A percentile compares a stretch with the other conserved stretches of the same genome.
phyloP scores from a whole-genome alignment of 2,888 invertebrate genomes.

The Drosophila nr. fundita region DNA sequence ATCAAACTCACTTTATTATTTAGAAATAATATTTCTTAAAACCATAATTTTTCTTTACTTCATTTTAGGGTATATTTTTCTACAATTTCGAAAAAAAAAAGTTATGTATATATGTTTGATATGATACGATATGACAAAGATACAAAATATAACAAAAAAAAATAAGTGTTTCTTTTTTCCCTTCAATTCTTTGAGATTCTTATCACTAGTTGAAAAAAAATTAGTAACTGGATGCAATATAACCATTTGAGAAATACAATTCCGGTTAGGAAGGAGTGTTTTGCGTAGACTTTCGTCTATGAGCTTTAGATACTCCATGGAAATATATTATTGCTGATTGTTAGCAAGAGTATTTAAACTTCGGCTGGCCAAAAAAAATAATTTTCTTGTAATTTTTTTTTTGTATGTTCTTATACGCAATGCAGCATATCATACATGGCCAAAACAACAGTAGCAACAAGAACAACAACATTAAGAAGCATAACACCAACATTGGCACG shows the following conservation, averaged over 20 bases:
- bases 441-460: slow-evolving; percentile 8
- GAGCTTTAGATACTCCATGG: neutral
- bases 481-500: slow-evolving; percentile 38
- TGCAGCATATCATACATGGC: slow-evolving; percentile 23
- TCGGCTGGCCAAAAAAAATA: neutral
- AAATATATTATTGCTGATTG: neutral
- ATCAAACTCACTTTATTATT: neutral
- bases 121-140: too few species aligned
- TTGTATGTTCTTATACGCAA: slow-evolving; percentile 14
- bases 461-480: slow-evolving; percentile 26
- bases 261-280: neutral
- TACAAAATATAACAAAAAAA: neutral
- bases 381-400: neutral
- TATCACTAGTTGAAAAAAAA: neutral
- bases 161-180: neutral
- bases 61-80: neutral
- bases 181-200: neutral
- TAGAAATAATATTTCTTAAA: neutral
- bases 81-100: neutral
- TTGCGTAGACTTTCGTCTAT: neutral
- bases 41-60: neutral
- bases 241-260: neutral
- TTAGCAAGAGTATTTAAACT: neutral
- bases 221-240: neutral
- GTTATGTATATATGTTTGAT: neutral